These are phyloP conservation scores for Tachysurus vachellii DNA, from an alignment of 2,113 vertebrate genomes.

Conservation along the genomic window DNA sequence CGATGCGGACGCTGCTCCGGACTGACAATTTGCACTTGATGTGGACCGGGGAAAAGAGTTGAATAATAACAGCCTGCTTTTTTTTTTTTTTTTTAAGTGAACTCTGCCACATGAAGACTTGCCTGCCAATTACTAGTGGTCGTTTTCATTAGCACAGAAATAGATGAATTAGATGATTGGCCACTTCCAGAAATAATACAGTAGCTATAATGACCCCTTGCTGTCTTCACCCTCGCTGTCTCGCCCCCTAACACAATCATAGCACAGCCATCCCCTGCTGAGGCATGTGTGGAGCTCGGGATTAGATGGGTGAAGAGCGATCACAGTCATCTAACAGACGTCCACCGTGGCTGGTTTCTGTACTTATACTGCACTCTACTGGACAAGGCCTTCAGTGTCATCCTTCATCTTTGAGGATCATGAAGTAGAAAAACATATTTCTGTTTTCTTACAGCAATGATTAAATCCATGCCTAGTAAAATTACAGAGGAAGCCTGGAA, in stretches of 20 bases:
- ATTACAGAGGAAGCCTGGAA: neutral
- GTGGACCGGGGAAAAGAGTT: slow-evolving; percentile 47
- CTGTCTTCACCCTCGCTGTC: slow-evolving; percentile 45
- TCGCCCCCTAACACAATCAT: neutral
- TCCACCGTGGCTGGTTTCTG: slow-evolving; percentile 21
- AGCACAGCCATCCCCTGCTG: slow-evolving; percentile 20
- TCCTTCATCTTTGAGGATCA: neutral
- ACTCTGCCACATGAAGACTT: neutral
- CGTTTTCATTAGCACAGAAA: slow-evolving; percentile 64
- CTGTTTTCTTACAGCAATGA: neutral
- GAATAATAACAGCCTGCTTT: slow-evolving; percentile 32
- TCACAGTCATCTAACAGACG: slow-evolving; percentile 1
- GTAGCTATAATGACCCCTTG: slow-evolving; percentile 61
- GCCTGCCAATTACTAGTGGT: slow-evolving; percentile 59
- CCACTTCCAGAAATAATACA: slow-evolving; percentile 63
- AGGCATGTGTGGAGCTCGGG: slow-evolving; percentile 18
- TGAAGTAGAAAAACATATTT: neutral
- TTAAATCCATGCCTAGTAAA: neutral
- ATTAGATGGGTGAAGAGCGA: slow-evolving; percentile 3
- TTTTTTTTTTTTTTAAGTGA: slow-evolving; percentile 57
- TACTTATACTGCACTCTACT: slow-evolving; percentile 49
- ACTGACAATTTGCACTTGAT: slow-evolving; percentile 20
- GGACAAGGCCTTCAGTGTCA: slow-evolving; percentile 10
- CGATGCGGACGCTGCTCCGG: neutral
- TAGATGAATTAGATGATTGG: slow-evolving; percentile 56